Evolutionary conservation across 1,140 invertebrate species (phyloP).

Genomic region (Himalopsyche phryganea): DNA sequence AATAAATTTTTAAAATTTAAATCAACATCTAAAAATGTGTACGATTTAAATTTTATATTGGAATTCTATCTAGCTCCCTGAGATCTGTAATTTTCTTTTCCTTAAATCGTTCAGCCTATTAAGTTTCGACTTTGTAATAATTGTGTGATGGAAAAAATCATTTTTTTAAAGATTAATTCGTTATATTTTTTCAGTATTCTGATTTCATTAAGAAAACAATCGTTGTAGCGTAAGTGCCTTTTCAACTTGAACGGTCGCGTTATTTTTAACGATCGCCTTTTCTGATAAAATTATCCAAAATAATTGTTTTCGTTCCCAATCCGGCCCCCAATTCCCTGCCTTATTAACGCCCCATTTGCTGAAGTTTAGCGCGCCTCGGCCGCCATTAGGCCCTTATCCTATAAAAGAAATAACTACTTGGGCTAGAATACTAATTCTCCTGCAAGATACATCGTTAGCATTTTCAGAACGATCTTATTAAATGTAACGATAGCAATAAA

Average conservation of each 20-base stretch:
- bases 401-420: slow-evolving; percentile 27
- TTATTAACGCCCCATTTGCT: slow-evolving; percentile 32
- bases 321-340: slow-evolving; percentile 6
- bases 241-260: background rate
- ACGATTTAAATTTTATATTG: too few species aligned
- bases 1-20: too few species aligned
- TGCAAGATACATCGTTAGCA: slow-evolving; percentile 7
- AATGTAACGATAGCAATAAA: too few species aligned
- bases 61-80: too few species aligned
- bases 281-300: slow-evolving; percentile 6
- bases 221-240: background rate
- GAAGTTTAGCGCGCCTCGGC: slow-evolving; percentile 14
- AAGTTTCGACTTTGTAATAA: too few species aligned
- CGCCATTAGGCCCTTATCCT: slow-evolving; percentile 29
- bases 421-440: slow-evolving; percentile 19
- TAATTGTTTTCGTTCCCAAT: slow-evolving; percentile 1
- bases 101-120: too few species aligned
- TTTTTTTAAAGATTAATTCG: background rate
- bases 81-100: too few species aligned
- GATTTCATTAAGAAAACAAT: too few species aligned
- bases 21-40: too few species aligned
- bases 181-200: too few species aligned
- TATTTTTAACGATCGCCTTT: background rate
- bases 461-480: too few species aligned
- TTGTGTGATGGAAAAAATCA: too few species aligned